Evolutionary conservation across 1,140 invertebrate species (phyloP).

Genomic region (Heterodera schachtii): DNA sequence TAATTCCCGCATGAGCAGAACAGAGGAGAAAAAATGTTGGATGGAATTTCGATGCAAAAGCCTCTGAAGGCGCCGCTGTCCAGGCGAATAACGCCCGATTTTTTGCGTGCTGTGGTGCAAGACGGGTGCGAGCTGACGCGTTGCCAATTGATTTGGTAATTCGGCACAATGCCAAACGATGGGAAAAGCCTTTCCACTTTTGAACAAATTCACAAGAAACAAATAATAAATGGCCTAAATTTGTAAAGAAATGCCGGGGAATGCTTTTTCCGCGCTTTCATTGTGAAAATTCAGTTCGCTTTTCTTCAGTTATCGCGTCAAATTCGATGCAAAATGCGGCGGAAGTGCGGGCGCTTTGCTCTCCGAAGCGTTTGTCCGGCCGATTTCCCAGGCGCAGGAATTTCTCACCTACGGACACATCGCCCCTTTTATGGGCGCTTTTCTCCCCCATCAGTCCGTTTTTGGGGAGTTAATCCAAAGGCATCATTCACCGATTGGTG

Average conservation of each 20-base stretch:
- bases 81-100: slow-evolving; percentile 19
- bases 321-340: slow-evolving; percentile 32
- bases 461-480: not conserved
- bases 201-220: slow-evolving; percentile 3
- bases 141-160: slow-evolving; percentile 31
- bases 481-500: not conserved
- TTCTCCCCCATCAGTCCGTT: slow-evolving; percentile 26
- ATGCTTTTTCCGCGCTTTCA: not conserved
- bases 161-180: slow-evolving; percentile 5
- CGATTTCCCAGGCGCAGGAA: slow-evolving; percentile 36
- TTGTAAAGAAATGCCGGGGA: not conserved
- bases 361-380: slow-evolving; percentile 39
- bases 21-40: slow-evolving; percentile 20
- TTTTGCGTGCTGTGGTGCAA: slow-evolving; percentile 32
- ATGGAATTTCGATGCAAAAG: not conserved
- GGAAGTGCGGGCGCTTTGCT: slow-evolving; percentile 35
- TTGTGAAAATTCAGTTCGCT: not conserved
- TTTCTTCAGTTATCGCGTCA: slow-evolving; percentile 14
- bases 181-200: too few relatives aligned
- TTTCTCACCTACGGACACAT: slow-evolving; percentile 30
- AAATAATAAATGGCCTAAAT: not conserved
- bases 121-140: slow-evolving; percentile 35
- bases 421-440: slow-evolving; percentile 25
- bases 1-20: too few relatives aligned
- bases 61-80: not conserved